A percentile compares a stretch with the other conserved stretches of the same genome.
phyloP scores from a whole-genome alignment of 2,888 invertebrate species.

The Dynastes hyllus region DNA sequence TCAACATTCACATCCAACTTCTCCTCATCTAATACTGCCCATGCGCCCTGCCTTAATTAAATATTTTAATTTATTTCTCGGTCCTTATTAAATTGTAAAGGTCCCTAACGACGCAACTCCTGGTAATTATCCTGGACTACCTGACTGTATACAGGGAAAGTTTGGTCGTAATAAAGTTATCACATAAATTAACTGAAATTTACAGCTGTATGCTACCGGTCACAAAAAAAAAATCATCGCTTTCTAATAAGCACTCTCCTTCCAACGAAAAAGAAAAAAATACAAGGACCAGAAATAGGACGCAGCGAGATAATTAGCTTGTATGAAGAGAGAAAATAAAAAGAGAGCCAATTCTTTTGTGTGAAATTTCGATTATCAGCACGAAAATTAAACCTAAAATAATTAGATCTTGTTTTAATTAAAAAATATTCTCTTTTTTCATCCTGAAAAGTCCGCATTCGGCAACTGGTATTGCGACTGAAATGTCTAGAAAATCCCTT shows the following conservation, averaged over 20 bases:
- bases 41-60: slow-evolving; percentile 26
- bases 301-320: slow-evolving; percentile 3
- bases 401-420: slow-evolving; percentile 9
- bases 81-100: slow-evolving; percentile 30
- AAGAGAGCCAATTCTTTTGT: not conserved
- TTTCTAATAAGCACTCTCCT: not conserved
- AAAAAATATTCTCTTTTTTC: not conserved
- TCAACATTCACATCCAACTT: not conserved
- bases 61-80: slow-evolving; percentile 33
- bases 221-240: not conserved
- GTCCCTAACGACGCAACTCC: slow-evolving; percentile 18
- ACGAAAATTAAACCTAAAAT: slow-evolving; percentile 4
- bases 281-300: not conserved
- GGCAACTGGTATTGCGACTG: not conserved
- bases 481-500: not conserved
- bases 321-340: not conserved
- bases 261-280: not conserved
- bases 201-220: slow-evolving; percentile 3
- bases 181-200: slow-evolving; percentile 13
- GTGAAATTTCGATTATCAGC: not conserved
- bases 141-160: not conserved
- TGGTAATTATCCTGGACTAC: slow-evolving; percentile 25
- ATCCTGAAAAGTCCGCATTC: not conserved
- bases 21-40: not conserved
- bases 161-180: slow-evolving; percentile 9